Percentiles rank a stretch among this genome's conserved stretches.
These are phyloP conservation scores for Podarcis raffonei DNA, from an alignment of 2,113 vertebrate genomes.

Conservation along the genomic window DNA sequence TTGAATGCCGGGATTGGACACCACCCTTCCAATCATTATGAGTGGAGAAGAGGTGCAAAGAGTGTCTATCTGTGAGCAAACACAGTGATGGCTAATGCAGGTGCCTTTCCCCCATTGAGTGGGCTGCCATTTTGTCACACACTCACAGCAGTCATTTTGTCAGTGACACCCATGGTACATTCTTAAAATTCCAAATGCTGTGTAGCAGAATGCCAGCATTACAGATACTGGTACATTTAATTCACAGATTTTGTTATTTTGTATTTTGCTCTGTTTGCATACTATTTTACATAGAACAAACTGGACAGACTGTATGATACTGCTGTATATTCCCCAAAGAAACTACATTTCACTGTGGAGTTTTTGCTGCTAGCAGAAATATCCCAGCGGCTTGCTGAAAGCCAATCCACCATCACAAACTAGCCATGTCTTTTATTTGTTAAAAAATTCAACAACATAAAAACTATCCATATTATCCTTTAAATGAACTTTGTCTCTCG, in stretches of 20 bases:
- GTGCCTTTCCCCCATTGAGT: no score
- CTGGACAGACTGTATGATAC: not conserved
- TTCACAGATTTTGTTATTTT: not conserved
- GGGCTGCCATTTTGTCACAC: no score
- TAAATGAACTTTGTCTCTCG: constrained; percentile 10
- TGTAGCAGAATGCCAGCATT: not conserved
- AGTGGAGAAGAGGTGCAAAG: no score
- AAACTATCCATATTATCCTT: not conserved
- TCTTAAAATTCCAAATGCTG: not conserved
- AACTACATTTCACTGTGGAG: not conserved
- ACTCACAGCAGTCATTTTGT: no score
- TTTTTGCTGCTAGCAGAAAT: not conserved
- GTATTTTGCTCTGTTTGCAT: not conserved
- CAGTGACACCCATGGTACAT: no score
- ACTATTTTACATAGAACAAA: not conserved
- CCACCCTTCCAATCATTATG: no score
- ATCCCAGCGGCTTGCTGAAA: not conserved
- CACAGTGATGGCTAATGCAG: no score
- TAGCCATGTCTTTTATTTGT: constrained; percentile 8
- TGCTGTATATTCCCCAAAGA: not conserved
- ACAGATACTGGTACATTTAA: not conserved
- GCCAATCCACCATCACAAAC: constrained; percentile 16
- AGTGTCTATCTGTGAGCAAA: no score
- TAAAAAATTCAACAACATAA: constrained; percentile 21
- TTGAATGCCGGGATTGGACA: no score